Evolutionary conservation across 2,113 vertebrate genomes (phyloP).

Genomic region (Puntigrus tetrazona): DNA sequence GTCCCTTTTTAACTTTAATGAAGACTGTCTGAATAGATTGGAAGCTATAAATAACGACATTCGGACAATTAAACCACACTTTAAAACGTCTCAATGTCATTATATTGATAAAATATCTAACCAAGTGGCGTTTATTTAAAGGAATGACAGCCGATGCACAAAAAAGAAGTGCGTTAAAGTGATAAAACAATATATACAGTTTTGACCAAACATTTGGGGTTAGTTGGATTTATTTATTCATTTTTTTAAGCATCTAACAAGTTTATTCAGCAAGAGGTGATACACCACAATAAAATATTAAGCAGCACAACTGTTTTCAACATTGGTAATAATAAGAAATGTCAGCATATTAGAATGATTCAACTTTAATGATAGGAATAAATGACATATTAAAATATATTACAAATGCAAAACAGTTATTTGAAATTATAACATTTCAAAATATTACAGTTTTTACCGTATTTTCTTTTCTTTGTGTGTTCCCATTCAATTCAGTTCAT

Average conservation of each 20-base stretch:
- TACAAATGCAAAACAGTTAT: too few species aligned
- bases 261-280: background rate
- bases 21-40: conserved; percentile 26
- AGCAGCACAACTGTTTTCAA: background rate
- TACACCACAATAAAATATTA: background rate
- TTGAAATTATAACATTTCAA: background rate
- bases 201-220: background rate
- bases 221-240: too few species aligned
- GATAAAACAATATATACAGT: background rate
- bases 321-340: background rate
- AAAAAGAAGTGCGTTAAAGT: background rate
- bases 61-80: background rate
- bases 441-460: background rate
- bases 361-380: too few species aligned
- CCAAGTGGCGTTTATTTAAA: background rate
- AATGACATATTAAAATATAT: too few species aligned
- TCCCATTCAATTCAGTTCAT: background rate
- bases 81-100: background rate
- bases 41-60: conserved; percentile 1
- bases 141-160: background rate
- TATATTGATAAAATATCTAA: background rate
- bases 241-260: background rate
- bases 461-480: background rate
- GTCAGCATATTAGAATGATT: background rate
- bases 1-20: conserved; percentile 38